Conservation (phyloP, 2,888 invertebrate species). For the Labia minor region DNA sequence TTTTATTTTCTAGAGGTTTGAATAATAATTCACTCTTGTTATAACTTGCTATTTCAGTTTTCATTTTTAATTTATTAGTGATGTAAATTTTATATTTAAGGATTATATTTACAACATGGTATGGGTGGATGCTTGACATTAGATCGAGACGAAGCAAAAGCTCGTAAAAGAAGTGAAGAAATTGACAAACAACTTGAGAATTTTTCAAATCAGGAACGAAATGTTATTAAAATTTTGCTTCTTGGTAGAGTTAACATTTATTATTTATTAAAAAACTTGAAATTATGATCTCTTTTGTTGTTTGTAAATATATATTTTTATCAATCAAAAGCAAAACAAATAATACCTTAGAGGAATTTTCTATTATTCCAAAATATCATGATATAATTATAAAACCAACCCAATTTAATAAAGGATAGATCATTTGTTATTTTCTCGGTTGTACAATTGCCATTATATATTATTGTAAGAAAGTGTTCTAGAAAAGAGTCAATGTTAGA, state of each 20-base stretch:
- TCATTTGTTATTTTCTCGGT: no score
- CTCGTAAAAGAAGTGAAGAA: conserved; percentile 47
- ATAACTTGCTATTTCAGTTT: no score
- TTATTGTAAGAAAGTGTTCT: no score
- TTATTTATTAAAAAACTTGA: no score
- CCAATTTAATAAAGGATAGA: no score
- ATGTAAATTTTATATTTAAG: neutral
- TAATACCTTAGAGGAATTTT: conserved; percentile 17
- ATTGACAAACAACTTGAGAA: conserved; percentile 49
- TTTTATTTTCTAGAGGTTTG: no score
- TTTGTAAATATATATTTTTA: conserved; percentile 16
- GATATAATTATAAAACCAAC: neutral
- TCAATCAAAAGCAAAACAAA: neutral
- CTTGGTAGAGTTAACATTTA: conserved; percentile 44
- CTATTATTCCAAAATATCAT: no score
- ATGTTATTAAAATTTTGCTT: conserved; percentile 51
- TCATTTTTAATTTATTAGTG: no score
- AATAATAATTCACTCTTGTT: no score
- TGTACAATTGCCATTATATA: no score
- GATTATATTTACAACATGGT: conserved; percentile 27
- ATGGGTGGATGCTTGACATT: conserved; percentile 54
- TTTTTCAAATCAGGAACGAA: conserved; percentile 46
- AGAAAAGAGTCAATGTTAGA: no score
- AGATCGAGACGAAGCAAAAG: conserved; percentile 49
- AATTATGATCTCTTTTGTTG: conserved; percentile 16